These are phyloP conservation scores for Pimephales promelas DNA, from an alignment of 2,113 vertebrate genomes.

Conservation along the genomic window DNA sequence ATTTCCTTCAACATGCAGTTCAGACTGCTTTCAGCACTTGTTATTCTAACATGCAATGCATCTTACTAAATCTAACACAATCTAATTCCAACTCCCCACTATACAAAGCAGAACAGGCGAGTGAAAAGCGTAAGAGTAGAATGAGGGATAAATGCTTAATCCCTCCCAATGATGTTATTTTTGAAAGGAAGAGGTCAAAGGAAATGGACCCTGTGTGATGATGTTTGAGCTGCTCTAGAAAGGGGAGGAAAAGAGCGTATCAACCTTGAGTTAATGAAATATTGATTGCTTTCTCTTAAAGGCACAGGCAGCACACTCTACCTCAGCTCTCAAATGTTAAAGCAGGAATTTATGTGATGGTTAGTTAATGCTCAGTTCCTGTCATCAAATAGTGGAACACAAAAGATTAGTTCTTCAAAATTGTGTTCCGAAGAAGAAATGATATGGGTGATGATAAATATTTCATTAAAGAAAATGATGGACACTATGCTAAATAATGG, in stretches of 20 bases:
- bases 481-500: not conserved
- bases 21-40: not conserved
- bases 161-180: not conserved
- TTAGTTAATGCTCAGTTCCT: not conserved
- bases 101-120: constrained; percentile 16
- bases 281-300: constrained; percentile 60
- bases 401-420: not conserved
- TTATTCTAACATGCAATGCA: not conserved
- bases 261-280: constrained; percentile 62
- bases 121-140: not conserved
- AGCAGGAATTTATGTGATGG: not conserved
- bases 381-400: not conserved
- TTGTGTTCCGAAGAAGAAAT: not conserved
- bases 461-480: not conserved
- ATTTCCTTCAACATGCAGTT: not conserved
- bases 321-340: constrained; percentile 10
- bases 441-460: not conserved
- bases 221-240: constrained; percentile 36
- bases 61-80: constrained; percentile 2
- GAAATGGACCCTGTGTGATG: constrained; percentile 29
- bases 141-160: constrained; percentile 23
- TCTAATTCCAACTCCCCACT: constrained; percentile 4
- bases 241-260: constrained; percentile 8
- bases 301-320: constrained; percentile 5
- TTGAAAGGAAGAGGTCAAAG: constrained; percentile 22